phyloP scores from a whole-genome alignment of 2,797 vertebrate species.

The Halcyon badia region DNA sequence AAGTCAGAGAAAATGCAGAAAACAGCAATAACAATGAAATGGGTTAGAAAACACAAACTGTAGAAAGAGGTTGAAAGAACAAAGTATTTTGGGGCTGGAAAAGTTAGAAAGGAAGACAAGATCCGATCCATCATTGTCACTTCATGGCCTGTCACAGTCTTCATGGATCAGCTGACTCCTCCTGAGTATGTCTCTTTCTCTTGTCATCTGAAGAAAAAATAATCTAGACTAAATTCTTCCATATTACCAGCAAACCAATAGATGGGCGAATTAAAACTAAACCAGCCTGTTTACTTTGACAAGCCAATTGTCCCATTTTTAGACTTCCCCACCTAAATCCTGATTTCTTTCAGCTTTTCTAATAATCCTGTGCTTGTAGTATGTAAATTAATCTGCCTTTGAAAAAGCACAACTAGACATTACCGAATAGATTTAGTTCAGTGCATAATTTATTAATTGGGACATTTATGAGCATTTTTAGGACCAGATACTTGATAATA shows the following conservation, averaged over 20 bases:
- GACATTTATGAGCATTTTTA: conserved; percentile 5
- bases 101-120: neutral
- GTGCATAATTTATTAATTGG: neutral
- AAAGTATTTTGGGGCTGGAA: neutral
- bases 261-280: neutral
- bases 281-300: neutral
- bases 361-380: neutral
- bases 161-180: neutral
- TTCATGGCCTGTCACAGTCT: neutral
- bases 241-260: neutral
- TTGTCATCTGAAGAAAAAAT: neutral
- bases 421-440: neutral
- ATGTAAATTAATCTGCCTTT: conserved; percentile 22
- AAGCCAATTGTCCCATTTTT: neutral
- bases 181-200: neutral
- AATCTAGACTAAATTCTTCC: neutral
- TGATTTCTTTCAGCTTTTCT: neutral
- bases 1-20: neutral
- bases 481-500: neutral
- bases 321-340: neutral
- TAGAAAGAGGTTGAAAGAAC: neutral
- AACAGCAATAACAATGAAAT: neutral
- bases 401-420: neutral
- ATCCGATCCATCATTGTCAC: neutral
- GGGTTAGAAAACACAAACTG: neutral